phyloP scores from a whole-genome alignment of 2,888 invertebrate genomes.

The Eurois occulta region DNA sequence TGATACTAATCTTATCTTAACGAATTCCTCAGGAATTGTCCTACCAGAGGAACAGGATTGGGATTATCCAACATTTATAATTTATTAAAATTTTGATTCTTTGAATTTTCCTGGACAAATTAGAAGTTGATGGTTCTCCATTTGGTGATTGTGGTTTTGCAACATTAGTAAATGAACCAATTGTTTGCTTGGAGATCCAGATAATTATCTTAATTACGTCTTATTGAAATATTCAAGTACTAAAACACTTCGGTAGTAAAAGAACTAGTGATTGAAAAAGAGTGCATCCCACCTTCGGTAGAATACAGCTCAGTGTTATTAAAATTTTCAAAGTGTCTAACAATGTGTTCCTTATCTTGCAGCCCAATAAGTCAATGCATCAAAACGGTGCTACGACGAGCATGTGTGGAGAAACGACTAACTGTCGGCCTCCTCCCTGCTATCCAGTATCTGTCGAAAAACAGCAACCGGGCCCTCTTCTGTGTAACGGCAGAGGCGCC shows the following conservation, averaged over 20 bases:
- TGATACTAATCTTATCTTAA: not conserved
- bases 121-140: slow-evolving; percentile 10
- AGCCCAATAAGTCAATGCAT: slow-evolving; percentile 89
- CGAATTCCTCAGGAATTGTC: not conserved
- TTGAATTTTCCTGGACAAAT: not conserved
- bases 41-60: not conserved
- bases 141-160: slow-evolving; percentile 10
- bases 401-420: slow-evolving; percentile 90
- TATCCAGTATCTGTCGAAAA: slow-evolving; percentile 90
- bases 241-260: not conserved
- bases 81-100: not conserved
- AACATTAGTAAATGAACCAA: not conserved
- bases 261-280: not conserved
- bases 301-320: not conserved
- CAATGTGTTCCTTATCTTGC: slow-evolving; percentile 39
- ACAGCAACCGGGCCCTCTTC: slow-evolving; percentile 91
- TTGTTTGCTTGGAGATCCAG: not conserved
- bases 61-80: not conserved
- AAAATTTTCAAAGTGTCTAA: slow-evolving; percentile 25
- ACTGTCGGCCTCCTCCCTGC: slow-evolving; percentile 92
- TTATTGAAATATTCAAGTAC: not conserved
- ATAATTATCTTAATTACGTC: not conserved
- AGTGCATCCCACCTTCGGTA: not conserved
- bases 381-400: slow-evolving; percentile 89
- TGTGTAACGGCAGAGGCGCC: slow-evolving; percentile 93